These are phyloP conservation scores for Drosophila ezoana DNA, from an alignment of 2,888 invertebrate genomes.

Conservation along the genomic window DNA sequence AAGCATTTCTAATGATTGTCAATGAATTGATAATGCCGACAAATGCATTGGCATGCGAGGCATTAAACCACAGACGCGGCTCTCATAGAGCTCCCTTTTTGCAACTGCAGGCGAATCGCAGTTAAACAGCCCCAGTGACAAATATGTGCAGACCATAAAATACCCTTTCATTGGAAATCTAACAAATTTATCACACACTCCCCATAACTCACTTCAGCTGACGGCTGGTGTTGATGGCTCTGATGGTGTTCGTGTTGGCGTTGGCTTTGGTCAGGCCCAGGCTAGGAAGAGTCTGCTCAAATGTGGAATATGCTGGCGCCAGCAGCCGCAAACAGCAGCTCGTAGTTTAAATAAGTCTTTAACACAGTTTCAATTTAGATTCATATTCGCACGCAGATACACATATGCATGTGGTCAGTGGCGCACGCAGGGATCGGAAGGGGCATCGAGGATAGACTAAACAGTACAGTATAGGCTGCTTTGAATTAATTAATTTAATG, in stretches of 20 bases:
- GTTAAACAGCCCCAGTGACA: constrained; percentile 44
- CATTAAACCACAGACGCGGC: constrained; percentile 7
- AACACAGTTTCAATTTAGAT: constrained; percentile 70
- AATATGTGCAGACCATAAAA: constrained; percentile 60
- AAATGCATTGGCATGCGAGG: constrained; percentile 45
- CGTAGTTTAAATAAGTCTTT: constrained; percentile 69
- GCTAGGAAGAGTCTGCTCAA: constrained; percentile 5
- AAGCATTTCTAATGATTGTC: constrained; percentile 68
- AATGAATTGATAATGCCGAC: constrained; percentile 61
- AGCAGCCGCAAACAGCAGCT: constrained; percentile 36
- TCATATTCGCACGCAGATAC: constrained; percentile 29
- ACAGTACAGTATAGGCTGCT: neutral
- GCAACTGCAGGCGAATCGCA: constrained; percentile 45
- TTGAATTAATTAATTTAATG: neutral
- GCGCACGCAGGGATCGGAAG: neutral
- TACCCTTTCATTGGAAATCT: constrained; percentile 72
- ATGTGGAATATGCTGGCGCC: constrained; percentile 69
- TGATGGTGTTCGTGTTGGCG: neutral
- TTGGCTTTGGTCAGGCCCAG: constrained; percentile 15
- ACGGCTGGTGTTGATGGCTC: constrained; percentile 12
- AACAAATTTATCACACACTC: constrained; percentile 68
- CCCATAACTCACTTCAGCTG: constrained; percentile 62
- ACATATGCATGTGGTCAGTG: constrained; percentile 20
- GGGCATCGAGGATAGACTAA: neutral
- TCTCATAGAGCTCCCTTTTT: constrained; percentile 45